A percentile compares a stretch with the other conserved stretches of the same genome.
Evolutionary conservation across 35 echinoderm and acorn worm genomes (phyloP).

Genomic region (Patiria miniata): DNA sequence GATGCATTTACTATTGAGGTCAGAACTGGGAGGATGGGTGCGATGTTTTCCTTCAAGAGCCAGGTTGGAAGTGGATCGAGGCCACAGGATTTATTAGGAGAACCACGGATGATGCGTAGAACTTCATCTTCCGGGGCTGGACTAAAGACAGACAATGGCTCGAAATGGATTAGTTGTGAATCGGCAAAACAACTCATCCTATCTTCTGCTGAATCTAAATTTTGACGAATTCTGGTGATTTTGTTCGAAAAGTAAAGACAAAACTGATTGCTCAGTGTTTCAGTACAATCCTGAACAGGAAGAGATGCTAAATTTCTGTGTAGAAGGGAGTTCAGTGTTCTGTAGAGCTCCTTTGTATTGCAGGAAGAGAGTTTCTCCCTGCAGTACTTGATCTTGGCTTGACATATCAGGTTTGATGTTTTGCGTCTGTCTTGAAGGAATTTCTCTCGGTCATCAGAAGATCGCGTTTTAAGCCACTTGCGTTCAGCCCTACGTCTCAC

Average conservation of each 20-base stretch:
- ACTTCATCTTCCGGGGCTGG: constrained; percentile 54
- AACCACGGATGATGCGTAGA: constrained; percentile 10
- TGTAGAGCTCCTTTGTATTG: constrained; percentile 25
- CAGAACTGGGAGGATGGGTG: constrained; percentile 34
- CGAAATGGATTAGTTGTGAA: background rate
- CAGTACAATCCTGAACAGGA: constrained; percentile 6
- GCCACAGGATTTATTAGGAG: constrained; percentile 47
- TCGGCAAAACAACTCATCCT: background rate
- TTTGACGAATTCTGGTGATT: background rate
- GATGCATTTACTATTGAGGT: constrained; percentile 60
- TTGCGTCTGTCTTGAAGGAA: constrained; percentile 1
- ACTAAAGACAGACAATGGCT: constrained; percentile 24
- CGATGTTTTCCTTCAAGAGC: constrained; percentile 49
- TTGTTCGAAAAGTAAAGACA: constrained; percentile 17
- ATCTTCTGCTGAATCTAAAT: background rate
- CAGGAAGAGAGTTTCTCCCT: background rate
- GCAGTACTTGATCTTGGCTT: constrained; percentile 13
- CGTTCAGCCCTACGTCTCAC: constrained; percentile 20
- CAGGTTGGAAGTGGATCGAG: constrained; percentile 58
- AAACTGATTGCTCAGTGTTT: constrained; percentile 29
- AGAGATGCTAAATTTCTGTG: constrained; percentile 18
- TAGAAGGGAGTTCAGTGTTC: constrained; percentile 3
- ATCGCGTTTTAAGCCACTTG: constrained; percentile 33
- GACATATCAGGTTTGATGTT: constrained; percentile 14
- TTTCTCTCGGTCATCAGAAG: background rate